Evolutionary conservation across 2,113 vertebrate species (phyloP), one percentile per base, ranked within the genome.

Genomic region (Brachyistius frenatus): DNA sequence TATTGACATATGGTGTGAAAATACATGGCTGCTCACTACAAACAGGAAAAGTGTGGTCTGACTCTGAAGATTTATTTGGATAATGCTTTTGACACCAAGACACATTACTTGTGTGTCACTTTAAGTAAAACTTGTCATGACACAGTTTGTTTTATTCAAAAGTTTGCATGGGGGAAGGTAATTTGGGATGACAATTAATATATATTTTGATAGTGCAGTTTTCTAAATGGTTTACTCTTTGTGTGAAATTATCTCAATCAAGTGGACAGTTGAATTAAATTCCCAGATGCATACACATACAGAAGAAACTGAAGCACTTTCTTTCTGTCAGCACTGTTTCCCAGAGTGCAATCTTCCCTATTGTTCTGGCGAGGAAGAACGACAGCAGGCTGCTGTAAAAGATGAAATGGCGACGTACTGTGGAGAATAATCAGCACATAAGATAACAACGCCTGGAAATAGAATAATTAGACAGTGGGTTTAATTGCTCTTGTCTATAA

Each of bases 401-500:
- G 54, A 71, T 76, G 66, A 76, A 82, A 78, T 36, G 39, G 60
- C 39, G 44, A 78, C 71, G 76, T 54, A 36, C 37, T 76, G 80
- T 76, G 73, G 57, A 76, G 55, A 57, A 56, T 46, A 81, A 79
- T 80, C 61, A 73, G 81, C 44, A 23, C 62, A 79, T 64, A 61
- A 80, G 57, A 72, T 70, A 66, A 74, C 37, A 23, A 54, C 14
- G 66, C 56, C 71, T 81, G 61, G 74, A 83, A 89, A 89, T 80
- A 80, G 78, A 83, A 76, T 81, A 77, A 88, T 79, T 78, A 80
- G 71, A 58, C 35, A 37, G 52, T 84, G 53, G 60, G 67, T 79
- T 84, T 84, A 86, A 84, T 79, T 84, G 84, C 71, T 72, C 14
- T 63, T 6, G 60, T 81, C 84, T 85, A 79, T 81, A 85, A 86